Conservation (phyloP, 2,113 vertebrate species). For the Hystrix brachyura region DNA sequence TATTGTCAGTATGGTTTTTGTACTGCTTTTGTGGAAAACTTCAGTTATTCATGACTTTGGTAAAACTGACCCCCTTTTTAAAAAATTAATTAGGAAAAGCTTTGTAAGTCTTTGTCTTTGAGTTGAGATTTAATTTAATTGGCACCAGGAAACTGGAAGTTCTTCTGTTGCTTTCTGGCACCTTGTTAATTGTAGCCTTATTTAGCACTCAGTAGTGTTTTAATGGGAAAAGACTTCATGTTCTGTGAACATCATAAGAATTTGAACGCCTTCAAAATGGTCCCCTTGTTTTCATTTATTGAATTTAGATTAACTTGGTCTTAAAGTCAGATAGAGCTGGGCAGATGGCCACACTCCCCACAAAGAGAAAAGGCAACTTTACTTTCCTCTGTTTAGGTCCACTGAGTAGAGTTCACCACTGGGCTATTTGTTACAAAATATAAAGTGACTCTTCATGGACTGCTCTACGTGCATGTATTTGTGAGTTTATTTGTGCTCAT, state of each 20-base stretch:
- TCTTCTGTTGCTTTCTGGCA: slow-evolving; percentile 84
- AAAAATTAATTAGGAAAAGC: slow-evolving; percentile 56
- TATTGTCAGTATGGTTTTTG: slow-evolving; percentile 54
- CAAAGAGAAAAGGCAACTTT: slow-evolving; percentile 68
- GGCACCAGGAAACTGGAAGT: slow-evolving; percentile 82
- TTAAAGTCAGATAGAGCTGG: slow-evolving; percentile 72
- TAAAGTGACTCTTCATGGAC: slow-evolving; percentile 22
- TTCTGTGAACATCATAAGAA: slow-evolving; percentile 78
- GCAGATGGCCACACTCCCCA: slow-evolving; percentile 46
- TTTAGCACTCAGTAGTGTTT: slow-evolving; percentile 68
- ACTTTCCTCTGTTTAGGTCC: not conserved
- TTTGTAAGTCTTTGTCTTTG: slow-evolving; percentile 75
- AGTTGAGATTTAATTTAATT: slow-evolving; percentile 60
- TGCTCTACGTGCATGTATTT: not conserved
- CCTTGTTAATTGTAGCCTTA: slow-evolving; percentile 84
- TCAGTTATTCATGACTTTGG: slow-evolving; percentile 32
- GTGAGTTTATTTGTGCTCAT: not conserved
- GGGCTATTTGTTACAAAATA: slow-evolving; percentile 31
- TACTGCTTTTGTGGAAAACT: not conserved
- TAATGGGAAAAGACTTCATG: slow-evolving; percentile 80
- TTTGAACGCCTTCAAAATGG: slow-evolving; percentile 58
- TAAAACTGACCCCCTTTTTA: slow-evolving; percentile 63
- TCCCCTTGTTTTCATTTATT: slow-evolving; percentile 73
- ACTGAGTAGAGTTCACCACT: not conserved
- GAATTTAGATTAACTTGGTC: slow-evolving; percentile 51